These are phyloP conservation scores for Papilio elwesi DNA, from an alignment of 2,888 invertebrate species.

Conservation along the genomic window DNA sequence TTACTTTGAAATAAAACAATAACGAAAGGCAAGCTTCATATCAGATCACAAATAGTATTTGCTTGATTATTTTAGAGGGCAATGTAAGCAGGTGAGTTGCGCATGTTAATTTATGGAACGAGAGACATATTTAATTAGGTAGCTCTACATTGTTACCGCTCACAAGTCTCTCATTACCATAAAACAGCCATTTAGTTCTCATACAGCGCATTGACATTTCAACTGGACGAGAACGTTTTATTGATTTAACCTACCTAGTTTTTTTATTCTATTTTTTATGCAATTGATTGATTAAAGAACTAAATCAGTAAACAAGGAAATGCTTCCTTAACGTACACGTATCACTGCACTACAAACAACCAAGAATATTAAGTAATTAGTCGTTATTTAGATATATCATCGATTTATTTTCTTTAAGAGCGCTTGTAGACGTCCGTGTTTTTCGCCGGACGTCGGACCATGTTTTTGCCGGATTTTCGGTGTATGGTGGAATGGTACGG, in stretches of 20 bases:
- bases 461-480: too few relatives aligned
- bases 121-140: slow-evolving; percentile 78
- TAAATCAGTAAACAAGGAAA: not conserved
- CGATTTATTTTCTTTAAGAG: too few relatives aligned
- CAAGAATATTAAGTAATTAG: too few relatives aligned
- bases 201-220: slow-evolving; percentile 45
- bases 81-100: slow-evolving; percentile 57
- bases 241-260: not conserved
- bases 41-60: slow-evolving; percentile 36
- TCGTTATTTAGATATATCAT: too few relatives aligned
- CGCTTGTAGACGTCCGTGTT: too few relatives aligned
- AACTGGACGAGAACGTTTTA: not conserved
- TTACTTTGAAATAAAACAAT: not conserved
- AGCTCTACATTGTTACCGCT: slow-evolving; percentile 67
- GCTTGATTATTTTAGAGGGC: slow-evolving; percentile 45
- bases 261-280: not conserved
- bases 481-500: too few relatives aligned
- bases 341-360: too few relatives aligned
- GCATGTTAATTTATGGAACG: slow-evolving; percentile 78
- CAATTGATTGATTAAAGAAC: not conserved
- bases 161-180: slow-evolving; percentile 56
- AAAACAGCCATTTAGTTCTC: slow-evolving; percentile 60
- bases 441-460: too few relatives aligned
- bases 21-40: not conserved
- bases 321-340: too few relatives aligned